Evolutionary conservation across 2,797 vertebrate genomes (phyloP).

Genomic region (Sarcophilus harrisii): DNA sequence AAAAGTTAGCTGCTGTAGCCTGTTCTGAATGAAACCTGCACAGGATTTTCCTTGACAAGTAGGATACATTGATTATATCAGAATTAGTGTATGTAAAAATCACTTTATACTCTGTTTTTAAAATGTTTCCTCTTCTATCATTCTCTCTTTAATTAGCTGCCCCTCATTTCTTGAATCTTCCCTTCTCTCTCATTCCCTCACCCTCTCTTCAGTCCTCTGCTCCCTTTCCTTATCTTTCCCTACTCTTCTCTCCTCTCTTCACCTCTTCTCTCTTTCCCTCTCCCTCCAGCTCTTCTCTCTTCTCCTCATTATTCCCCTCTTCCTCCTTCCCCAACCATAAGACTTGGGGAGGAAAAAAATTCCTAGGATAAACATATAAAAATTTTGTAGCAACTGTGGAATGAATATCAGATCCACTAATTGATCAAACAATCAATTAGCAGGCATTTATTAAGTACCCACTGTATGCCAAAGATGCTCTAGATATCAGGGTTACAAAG

Average conservation of each 20-base stretch:
- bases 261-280: background rate
- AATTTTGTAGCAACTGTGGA: background rate
- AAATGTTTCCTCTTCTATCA: background rate
- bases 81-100: conserved; percentile 9
- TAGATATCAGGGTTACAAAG: background rate
- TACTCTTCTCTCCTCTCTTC: background rate
- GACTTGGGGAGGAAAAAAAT: background rate
- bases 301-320: background rate
- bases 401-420: background rate
- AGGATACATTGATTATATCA: background rate
- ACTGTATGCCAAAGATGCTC: background rate
- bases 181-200: background rate
- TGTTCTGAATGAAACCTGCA: background rate
- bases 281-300: too few species aligned
- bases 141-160: background rate
- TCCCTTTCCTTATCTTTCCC: conserved; percentile 3
- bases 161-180: background rate
- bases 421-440: conserved; percentile 1
- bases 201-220: background rate
- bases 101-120: conserved; percentile 42
- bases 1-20: background rate
- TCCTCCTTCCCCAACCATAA: background rate
- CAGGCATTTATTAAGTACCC: background rate
- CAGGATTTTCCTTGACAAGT: background rate
- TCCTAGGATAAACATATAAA: background rate